Percentiles rank a stretch among this genome's conserved stretches.
Conservation (phyloP, 1,140 invertebrate genomes). For the Ephestia elutella region DNA sequence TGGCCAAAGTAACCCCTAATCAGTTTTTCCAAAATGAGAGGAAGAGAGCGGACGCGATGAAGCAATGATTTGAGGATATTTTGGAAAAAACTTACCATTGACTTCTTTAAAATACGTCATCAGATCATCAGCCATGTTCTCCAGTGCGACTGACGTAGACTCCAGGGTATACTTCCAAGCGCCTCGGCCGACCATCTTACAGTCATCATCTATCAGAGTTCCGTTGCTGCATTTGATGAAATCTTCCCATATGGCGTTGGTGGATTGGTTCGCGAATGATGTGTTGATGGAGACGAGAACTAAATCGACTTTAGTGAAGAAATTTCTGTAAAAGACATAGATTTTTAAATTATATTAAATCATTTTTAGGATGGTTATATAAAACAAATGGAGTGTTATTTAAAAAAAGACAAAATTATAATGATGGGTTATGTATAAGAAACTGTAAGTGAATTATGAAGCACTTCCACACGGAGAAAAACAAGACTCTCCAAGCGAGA, state of each 20-base stretch:
- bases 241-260: constrained; percentile 36
- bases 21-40: too few relatives aligned
- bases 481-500: too few relatives aligned
- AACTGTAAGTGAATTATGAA: too few relatives aligned
- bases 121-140: constrained; percentile 41
- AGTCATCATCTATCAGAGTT: constrained; percentile 24
- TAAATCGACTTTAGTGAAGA: constrained; percentile 48
- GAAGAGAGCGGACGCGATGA: too few relatives aligned
- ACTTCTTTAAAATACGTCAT: constrained; percentile 47
- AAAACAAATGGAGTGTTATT: too few relatives aligned
- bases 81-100: constrained; percentile 40
- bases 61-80: too few relatives aligned
- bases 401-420: too few relatives aligned
- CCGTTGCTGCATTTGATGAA: constrained; percentile 36
- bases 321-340: constrained; percentile 31
- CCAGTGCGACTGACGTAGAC: constrained; percentile 35
- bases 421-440: too few relatives aligned
- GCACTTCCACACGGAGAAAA: too few relatives aligned
- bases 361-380: too few relatives aligned
- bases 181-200: constrained; percentile 27
- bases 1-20: too few relatives aligned
- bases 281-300: constrained; percentile 43
- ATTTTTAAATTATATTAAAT: background rate
- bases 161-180: constrained; percentile 37
- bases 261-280: constrained; percentile 20